Base-by-base conservation (phyloP, 2,888 invertebrate species). In the Cosmorhoe ocellata region DNA sequence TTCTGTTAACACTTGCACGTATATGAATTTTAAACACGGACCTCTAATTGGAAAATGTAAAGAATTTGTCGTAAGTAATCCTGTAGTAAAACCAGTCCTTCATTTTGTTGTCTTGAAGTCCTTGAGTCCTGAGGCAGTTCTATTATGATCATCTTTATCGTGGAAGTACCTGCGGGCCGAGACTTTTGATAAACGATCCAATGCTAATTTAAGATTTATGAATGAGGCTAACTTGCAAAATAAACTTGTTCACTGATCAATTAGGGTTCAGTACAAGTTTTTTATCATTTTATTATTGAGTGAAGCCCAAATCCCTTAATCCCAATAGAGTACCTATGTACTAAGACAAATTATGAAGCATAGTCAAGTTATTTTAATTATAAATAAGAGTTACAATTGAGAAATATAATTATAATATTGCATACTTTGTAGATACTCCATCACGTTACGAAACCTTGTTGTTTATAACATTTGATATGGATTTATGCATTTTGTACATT, bases 401-500 rank as follows among this genome's bases (percentile, higher is more conserved):
- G n/a, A 43, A 44, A 34, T 43, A 38, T 38, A 13, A 13, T 11
- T 14, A 38, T 12, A 40, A 11, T 33, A 39, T 34, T 50, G 44
- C 44, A 50, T 34, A 50, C 44, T 42, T 42, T 38, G 42, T 42
- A 18, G 3, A 18, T 18, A 46, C 27, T 27, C 26, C 37, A 37
- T 37, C 30, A 28, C n/a, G 27, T 32, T 26, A 42, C 28, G 5
- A 40, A 32, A 48, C 40, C 40, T 47, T 48, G 28, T 47, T 48
- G 28, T 40, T 48, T 52, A 48, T 53, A 22, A 40, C 34, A 27
- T 36, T 40, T 30, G 22, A 34, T 47, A 43, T 53, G 44, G 26
- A 53, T 48, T 48, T 53, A 53, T 53, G 48, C 48, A 53, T 48
- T 53, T 41, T 44, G 40, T 33, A 53, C 40, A 53, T 48, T 52